A percentile compares a stretch with the other conserved stretches of the same genome.
These are phyloP conservation scores for Andrena bucephala DNA, from an alignment of 2,888 invertebrate genomes.

Conservation along the genomic window DNA sequence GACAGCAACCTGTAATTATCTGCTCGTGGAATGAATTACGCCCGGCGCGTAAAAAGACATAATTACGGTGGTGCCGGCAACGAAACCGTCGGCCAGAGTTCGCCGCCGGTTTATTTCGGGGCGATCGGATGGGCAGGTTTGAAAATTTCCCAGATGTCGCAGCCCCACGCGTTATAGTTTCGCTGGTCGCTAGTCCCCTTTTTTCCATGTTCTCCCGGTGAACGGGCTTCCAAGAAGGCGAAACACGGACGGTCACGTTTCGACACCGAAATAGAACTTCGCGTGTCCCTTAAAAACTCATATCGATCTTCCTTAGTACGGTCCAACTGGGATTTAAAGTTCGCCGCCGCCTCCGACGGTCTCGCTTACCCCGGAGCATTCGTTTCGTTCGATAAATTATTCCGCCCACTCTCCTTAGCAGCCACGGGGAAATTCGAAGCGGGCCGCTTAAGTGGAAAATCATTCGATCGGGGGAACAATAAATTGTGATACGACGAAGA, in stretches of 20 bases:
- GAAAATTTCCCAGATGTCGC: slow-evolving; percentile 52
- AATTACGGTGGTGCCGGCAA: slow-evolving; percentile 38
- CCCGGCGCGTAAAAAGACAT: slow-evolving; percentile 47
- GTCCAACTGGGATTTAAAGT: slow-evolving; percentile 63
- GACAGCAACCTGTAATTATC: slow-evolving; percentile 57
- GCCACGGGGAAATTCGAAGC: slow-evolving; percentile 61
- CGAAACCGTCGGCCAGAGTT: slow-evolving; percentile 25
- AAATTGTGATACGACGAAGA: slow-evolving; percentile 46
- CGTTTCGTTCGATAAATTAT: slow-evolving; percentile 70
- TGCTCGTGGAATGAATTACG: slow-evolving; percentile 57
- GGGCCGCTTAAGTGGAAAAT: slow-evolving; percentile 54
- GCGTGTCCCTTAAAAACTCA: slow-evolving; percentile 70
- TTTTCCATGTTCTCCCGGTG: slow-evolving; percentile 15
- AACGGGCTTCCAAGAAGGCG: slow-evolving; percentile 44
- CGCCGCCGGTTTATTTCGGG: slow-evolving; percentile 46
- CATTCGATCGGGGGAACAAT: slow-evolving; percentile 62
- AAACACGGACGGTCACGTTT: slow-evolving; percentile 54
- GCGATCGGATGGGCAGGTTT: slow-evolving; percentile 16
- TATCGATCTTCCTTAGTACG: slow-evolving; percentile 64
- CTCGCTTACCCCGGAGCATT: slow-evolving; percentile 55
- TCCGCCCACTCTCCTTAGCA: slow-evolving; percentile 51
- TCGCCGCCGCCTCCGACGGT: slow-evolving; percentile 55
- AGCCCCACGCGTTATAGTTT: not conserved
- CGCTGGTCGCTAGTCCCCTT: slow-evolving; percentile 12
- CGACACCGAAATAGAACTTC: slow-evolving; percentile 64